phyloP scores from a whole-genome alignment of 2,113 vertebrate genomes.

The Sorex fumeus region DNA sequence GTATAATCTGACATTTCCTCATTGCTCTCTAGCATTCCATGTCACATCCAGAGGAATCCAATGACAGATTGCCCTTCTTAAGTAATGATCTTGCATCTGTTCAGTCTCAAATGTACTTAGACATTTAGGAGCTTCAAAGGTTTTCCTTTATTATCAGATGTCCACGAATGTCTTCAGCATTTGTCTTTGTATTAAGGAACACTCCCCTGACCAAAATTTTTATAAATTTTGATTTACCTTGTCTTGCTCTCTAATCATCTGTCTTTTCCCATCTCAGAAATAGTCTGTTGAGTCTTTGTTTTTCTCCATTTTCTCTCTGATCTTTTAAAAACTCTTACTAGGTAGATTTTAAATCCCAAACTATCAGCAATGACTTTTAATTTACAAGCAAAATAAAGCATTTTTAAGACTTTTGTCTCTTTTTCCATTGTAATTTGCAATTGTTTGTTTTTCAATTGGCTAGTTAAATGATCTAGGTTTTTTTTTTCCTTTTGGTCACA shows the following conservation, averaged over 20 bases:
- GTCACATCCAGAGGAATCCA: not conserved
- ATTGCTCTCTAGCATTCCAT: not conserved
- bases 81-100: not conserved
- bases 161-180: not conserved
- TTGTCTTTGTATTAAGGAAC: not conserved
- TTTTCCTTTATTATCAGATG: not conserved
- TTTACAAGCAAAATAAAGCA: not conserved
- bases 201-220: not conserved
- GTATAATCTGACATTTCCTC: not conserved
- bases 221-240: not conserved
- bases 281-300: not conserved
- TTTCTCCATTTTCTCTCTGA: not conserved
- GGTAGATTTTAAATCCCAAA: not conserved
- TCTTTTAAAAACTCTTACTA: not conserved
- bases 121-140: not conserved
- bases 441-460: not conserved
- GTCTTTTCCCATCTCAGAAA: slow-evolving; percentile 29
- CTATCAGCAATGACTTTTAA: not conserved
- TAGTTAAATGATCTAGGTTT: not conserved
- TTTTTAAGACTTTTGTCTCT: not conserved
- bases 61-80: slow-evolving; percentile 8
- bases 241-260: not conserved
- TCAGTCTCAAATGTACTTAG: not conserved
- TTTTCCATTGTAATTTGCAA: slow-evolving; percentile 10
- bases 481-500: not conserved